Evolutionary conservation across 1,140 invertebrate genomes (phyloP).

Genomic region (Nasonia vitripennis): DNA sequence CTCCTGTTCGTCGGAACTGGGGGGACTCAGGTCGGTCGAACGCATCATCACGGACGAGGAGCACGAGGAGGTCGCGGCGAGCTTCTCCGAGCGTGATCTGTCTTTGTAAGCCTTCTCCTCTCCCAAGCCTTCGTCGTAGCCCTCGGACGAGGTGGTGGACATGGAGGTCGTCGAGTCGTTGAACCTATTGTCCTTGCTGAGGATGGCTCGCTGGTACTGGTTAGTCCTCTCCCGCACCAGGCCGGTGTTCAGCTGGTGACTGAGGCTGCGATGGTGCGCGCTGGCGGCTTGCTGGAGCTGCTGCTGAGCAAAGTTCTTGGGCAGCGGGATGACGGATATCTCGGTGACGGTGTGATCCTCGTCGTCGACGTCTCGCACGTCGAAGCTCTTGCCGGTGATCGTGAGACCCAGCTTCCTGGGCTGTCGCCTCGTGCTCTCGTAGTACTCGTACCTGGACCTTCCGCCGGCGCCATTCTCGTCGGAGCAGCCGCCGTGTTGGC

Average conservation of each 20-base stretch:
- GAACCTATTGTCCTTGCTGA: conserved; percentile 71
- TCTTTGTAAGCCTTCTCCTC: conserved; percentile 76
- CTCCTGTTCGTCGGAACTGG: conserved; percentile 73
- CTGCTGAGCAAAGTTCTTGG: conserved; percentile 68
- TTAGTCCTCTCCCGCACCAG: conserved; percentile 73
- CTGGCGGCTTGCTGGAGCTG: conserved; percentile 53
- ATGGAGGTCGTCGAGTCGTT: conserved; percentile 66
- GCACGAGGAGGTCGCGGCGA: neutral
- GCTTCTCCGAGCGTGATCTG: conserved; percentile 72
- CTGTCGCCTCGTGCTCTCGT: conserved; percentile 44
- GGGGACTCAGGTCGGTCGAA: conserved; percentile 69
- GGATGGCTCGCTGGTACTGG: conserved; percentile 75
- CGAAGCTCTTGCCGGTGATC: conserved; percentile 77
- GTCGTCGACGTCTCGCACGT: conserved; percentile 78
- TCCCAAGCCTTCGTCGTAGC: conserved; percentile 74
- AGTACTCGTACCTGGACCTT: conserved; percentile 65
- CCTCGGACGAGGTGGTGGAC: conserved; percentile 75
- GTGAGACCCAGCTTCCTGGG: conserved; percentile 78
- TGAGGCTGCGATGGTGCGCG: conserved; percentile 59
- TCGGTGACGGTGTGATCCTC: conserved; percentile 76
- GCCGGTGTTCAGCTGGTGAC: conserved; percentile 65
- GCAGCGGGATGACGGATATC: conserved; percentile 76
- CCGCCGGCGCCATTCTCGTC: conserved; percentile 58
- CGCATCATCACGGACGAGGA: conserved; percentile 24
- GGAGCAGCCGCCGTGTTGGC: conserved; percentile 71